Percentiles rank a stretch among this genome's conserved stretches.
These are phyloP conservation scores for Diacarnus erythraeanus DNA, from an alignment of 37 sponge, comb jelly and placozoan genomes.

Conservation along the genomic window DNA sequence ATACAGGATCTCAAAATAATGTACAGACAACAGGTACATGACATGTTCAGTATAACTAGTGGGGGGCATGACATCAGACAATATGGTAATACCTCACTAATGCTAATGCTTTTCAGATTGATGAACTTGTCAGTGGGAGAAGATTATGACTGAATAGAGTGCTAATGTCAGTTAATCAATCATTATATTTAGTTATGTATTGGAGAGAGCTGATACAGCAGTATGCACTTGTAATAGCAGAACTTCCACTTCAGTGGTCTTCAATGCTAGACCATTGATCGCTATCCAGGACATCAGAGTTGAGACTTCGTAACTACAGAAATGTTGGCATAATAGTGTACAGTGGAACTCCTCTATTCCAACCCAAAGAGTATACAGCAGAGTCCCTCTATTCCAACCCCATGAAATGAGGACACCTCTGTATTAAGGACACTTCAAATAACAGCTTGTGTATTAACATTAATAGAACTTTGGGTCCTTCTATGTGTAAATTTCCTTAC, in stretches of 20 bases:
- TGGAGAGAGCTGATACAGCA: too few relatives aligned
- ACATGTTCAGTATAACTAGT: not conserved
- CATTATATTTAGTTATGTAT: too few relatives aligned
- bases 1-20: conserved; percentile 88
- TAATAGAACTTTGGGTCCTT: too few relatives aligned
- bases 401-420: too few relatives aligned
- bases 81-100: not conserved
- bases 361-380: too few relatives aligned
- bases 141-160: conserved; percentile 2
- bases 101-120: not conserved
- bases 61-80: not conserved
- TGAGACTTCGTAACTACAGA: not conserved
- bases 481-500: too few relatives aligned
- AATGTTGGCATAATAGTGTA: too few relatives aligned
- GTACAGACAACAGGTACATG: conserved; percentile 83
- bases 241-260: not conserved
- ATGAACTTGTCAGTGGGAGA: conserved; percentile 2
- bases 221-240: too few relatives aligned
- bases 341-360: too few relatives aligned
- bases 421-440: too few relatives aligned
- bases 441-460: too few relatives aligned
- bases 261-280: not conserved
- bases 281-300: not conserved
- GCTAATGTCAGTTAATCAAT: not conserved
- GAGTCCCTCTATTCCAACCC: too few relatives aligned